These are phyloP conservation scores for Piscicola geometra DNA, from an alignment of 2,888 invertebrate species.

Conservation along the genomic window DNA sequence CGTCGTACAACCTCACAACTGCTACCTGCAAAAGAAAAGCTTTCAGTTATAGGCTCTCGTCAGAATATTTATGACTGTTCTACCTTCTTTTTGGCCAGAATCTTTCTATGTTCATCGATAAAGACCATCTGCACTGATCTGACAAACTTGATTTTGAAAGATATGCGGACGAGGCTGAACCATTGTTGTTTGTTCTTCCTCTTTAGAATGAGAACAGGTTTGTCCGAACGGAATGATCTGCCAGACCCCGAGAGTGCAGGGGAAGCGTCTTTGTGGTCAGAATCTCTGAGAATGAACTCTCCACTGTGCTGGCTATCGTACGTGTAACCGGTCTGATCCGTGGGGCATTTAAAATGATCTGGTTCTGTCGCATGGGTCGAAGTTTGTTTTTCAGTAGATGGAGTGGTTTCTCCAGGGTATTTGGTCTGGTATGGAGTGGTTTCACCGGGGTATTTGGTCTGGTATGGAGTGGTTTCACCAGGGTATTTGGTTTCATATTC, in stretches of 20 bases:
- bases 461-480: not conserved
- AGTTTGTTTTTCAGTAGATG: not conserved
- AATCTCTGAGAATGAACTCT: not conserved
- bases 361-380: too few relatives aligned
- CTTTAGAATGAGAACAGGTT: not conserved
- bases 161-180: not conserved
- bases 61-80: not conserved
- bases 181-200: not conserved
- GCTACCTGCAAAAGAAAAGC: not conserved
- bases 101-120: not conserved
- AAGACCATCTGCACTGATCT: not conserved
- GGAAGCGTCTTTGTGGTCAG: not conserved
- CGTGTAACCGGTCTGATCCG: not conserved
- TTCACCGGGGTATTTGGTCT: not conserved
- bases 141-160: not conserved
- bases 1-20: not conserved
- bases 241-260: not conserved
- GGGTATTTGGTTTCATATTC: too few relatives aligned
- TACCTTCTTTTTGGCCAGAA: not conserved
- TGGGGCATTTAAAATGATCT: not conserved
- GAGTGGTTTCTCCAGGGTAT: constrained; percentile 5
- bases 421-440: not conserved
- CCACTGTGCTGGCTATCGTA: not conserved
- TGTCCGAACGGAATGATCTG: not conserved
- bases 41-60: not conserved